Conservation (phyloP, 1,140 invertebrate species). For the Hermatobates lingyangjiaoensis region DNA sequence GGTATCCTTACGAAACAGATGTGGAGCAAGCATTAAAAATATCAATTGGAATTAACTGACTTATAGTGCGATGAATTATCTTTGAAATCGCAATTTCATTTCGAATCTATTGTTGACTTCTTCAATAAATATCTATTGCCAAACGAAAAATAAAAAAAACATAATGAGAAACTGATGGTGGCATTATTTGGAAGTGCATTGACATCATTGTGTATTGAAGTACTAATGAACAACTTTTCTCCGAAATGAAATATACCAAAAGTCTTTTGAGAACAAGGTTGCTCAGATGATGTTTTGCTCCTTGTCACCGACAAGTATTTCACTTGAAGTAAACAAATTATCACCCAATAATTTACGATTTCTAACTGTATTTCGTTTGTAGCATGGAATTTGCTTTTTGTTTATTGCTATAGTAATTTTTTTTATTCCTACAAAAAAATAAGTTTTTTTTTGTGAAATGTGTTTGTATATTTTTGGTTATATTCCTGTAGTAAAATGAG, state of each 20-base stretch:
- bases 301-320: neutral
- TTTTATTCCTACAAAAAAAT: too few relatives aligned
- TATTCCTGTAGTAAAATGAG: too few relatives aligned
- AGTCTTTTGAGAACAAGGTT: constrained; percentile 5
- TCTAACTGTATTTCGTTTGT: neutral
- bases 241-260: constrained; percentile 10
- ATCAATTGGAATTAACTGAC: constrained; percentile 5
- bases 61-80: neutral
- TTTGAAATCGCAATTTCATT: neutral
- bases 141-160: neutral
- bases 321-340: neutral
- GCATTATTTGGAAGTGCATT: constrained; percentile 8
- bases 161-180: neutral
- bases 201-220: too few relatives aligned
- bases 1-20: neutral
- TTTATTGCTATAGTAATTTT: too few relatives aligned
- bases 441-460: too few relatives aligned
- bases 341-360: neutral
- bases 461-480: too few relatives aligned
- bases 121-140: too few relatives aligned
- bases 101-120: too few relatives aligned
- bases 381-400: too few relatives aligned
- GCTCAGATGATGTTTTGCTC: neutral
- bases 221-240: constrained; percentile 7
- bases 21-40: neutral